phyloP scores from a whole-genome alignment of 35 echinoderm and acorn worm species.

The Strongylocentrotus purpuratus region DNA sequence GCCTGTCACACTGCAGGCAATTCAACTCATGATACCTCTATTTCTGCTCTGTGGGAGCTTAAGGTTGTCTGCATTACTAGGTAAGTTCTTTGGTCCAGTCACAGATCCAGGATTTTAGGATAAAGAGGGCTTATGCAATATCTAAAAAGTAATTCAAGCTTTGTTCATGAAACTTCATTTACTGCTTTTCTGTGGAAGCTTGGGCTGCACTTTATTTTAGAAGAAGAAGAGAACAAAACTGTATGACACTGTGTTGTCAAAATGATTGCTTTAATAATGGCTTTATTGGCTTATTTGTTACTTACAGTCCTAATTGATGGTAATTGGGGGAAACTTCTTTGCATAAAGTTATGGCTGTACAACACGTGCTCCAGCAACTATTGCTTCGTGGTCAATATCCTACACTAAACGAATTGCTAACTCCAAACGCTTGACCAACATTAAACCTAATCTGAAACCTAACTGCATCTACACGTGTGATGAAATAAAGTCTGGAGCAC shows the following conservation, averaged over 20 bases:
- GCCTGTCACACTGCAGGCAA: conserved; percentile 63
- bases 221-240: too few relatives aligned
- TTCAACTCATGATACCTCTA: conserved; percentile 74
- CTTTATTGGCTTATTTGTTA: background rate
- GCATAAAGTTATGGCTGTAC: background rate
- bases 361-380: background rate
- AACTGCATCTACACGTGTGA: too few relatives aligned
- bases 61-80: conserved; percentile 51
- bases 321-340: background rate
- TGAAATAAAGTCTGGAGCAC: too few relatives aligned
- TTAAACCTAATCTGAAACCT: too few relatives aligned
- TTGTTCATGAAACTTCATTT: background rate
- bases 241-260: too few relatives aligned
- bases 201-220: too few relatives aligned
- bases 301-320: too few relatives aligned
- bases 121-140: background rate
- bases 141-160: background rate
- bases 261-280: background rate
- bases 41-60: conserved; percentile 61
- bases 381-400: background rate
- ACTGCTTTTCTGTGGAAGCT: too few relatives aligned
- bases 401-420: too few relatives aligned
- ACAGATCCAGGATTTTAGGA: background rate
- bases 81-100: conserved; percentile 38
- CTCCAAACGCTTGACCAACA: too few relatives aligned